Evolutionary conservation across 2,888 invertebrate genomes (phyloP).

Genomic region (Oligia fasciuncula): DNA sequence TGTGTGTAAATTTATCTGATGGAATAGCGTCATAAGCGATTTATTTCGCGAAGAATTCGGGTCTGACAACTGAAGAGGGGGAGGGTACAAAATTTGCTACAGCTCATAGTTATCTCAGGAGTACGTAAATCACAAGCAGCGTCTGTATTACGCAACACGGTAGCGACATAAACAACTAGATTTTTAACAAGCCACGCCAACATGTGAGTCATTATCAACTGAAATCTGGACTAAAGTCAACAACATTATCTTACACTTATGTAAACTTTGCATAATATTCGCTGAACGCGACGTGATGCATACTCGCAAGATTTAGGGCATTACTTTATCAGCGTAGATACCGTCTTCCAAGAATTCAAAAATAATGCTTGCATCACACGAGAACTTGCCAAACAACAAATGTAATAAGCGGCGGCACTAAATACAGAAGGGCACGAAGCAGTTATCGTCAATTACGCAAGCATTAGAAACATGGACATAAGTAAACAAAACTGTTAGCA

Average conservation of each 20-base stretch:
- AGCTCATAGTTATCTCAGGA: slow-evolving; percentile 68
- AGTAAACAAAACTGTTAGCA: slow-evolving; percentile 80
- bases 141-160: slow-evolving; percentile 73
- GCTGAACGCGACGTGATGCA: slow-evolving; percentile 59
- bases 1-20: slow-evolving; percentile 72
- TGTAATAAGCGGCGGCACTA: slow-evolving; percentile 72
- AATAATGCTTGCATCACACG: slow-evolving; percentile 43
- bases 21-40: slow-evolving; percentile 69
- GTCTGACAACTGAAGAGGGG: slow-evolving; percentile 63
- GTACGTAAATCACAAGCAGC: slow-evolving; percentile 72
- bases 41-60: slow-evolving; percentile 69
- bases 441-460: slow-evolving; percentile 79
- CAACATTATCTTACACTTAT: slow-evolving; percentile 63
- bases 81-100: slow-evolving; percentile 67
- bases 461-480: slow-evolving; percentile 62
- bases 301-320: slow-evolving; percentile 62
- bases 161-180: slow-evolving; percentile 66
- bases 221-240: slow-evolving; percentile 65
- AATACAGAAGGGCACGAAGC: slow-evolving; percentile 75
- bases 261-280: slow-evolving; percentile 69
- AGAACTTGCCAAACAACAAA: slow-evolving; percentile 69
- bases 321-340: slow-evolving; percentile 60
- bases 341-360: slow-evolving; percentile 41
- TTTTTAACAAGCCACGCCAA: slow-evolving; percentile 66
- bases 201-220: slow-evolving; percentile 68